Base-by-base conservation (phyloP, 2,888 invertebrate species). In the Drosophila quasianomalipes region DNA sequence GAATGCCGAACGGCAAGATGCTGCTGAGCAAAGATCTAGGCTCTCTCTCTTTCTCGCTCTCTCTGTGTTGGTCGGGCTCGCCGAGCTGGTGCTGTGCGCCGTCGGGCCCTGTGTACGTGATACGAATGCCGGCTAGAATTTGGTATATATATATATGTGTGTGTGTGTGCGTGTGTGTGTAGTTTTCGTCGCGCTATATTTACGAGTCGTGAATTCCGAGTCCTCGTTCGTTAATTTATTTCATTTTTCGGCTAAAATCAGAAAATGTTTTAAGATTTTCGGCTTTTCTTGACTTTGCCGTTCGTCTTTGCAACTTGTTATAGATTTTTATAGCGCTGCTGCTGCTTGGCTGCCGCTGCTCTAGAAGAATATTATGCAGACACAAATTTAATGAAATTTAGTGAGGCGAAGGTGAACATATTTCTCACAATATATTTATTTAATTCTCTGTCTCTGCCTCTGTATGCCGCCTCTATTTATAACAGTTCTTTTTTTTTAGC, bases 401-500 rank as follows among this genome's bases (percentile, higher is more conserved):
- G 33, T 22, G 39, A 49, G 28, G 47, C 55, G 47, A 64, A 76
- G 60, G 64, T 61, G 53, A 67, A 76, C 26, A 64, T 58, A 67
- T 60, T 58, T 33, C 35, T 44, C 26, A 39, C 22, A 47, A 62
- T 47, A 52, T 58, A 61, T 62, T 47, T 12, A 47, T 26, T 47
- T 16, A 16, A 26, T 57, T 57, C 55, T 28, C 44, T 53, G 44
- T 52, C 12, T 7, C 7, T 30, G 30, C 7, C 30, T 33, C 35
- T 52, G 55, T 70, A 31, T 57, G 26, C 30, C 47, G 39, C 33
- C 33, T 37, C 75, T 75, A 75, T 75, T 75, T 70, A 65, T 75
- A 75, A 58, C 41, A 58, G 51, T 31, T 37, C 16, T 16, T 30
- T 22, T 44, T 31, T 44, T 31, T 41, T 30, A 5, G 19, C 47